Percentiles rank a stretch among this genome's conserved stretches.
phyloP scores from a whole-genome alignment of 1,140 invertebrate species.

The Lamellibrachia luymesi region DNA sequence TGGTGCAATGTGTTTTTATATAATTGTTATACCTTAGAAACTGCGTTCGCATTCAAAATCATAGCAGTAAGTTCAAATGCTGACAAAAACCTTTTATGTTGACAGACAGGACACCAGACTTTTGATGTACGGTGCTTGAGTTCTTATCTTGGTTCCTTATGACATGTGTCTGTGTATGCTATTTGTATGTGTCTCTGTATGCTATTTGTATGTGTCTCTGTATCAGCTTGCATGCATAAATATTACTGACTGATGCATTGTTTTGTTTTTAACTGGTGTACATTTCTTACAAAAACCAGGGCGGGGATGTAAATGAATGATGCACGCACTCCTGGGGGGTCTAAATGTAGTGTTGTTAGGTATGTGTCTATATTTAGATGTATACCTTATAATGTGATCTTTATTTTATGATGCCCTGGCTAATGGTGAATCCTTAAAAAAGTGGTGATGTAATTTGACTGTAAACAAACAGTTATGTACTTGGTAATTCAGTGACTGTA shows the following conservation, averaged over 20 bases:
- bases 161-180: too few relatives aligned
- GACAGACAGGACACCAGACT: neutral
- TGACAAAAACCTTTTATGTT: neutral
- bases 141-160: too few relatives aligned
- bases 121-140: too few relatives aligned
- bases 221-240: neutral
- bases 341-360: neutral
- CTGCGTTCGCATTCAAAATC: neutral
- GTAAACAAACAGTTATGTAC: neutral
- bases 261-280: neutral
- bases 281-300: neutral
- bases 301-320: neutral
- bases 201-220: too few relatives aligned
- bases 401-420: neutral
- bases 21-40: neutral
- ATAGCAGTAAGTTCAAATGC: neutral
- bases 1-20: neutral
- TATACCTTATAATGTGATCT: neutral
- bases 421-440: neutral
- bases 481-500: neutral
- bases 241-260: neutral
- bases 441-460: neutral
- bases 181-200: too few relatives aligned
- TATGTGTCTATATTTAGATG: neutral
- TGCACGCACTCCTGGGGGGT: neutral